Evolutionary conservation across 2,113 vertebrate genomes (phyloP), one percentile per base, ranked within the genome.

Genomic region (Trogon surrucura): DNA sequence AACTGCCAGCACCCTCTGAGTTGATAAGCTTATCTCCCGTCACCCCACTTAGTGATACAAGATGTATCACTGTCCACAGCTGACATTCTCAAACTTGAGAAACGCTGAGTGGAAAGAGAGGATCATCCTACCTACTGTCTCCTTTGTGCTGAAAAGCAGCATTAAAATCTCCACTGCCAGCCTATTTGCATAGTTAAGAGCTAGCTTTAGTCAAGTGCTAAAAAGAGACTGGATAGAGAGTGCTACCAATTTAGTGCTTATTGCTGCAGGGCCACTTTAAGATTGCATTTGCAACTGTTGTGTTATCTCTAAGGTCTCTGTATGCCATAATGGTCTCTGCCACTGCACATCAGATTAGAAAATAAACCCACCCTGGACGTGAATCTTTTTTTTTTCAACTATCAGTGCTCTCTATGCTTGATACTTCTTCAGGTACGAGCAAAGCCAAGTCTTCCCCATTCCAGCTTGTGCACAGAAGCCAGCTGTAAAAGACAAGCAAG

Each of bases 391-490:
- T 53, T 62, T 27, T 65, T 98, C 91, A 97, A 53, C 92, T 78
- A 13, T 96, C 94, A 27, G 17, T 4, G 4, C 95, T 88, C 21
- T 97, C 98, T 67, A 97, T 95, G 61, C 80, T 93, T 53, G 95
- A 88, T 26, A 97, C 96, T 80, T 98, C 98, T 80, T 98, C 98
- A 38, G 97, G 95, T 64, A 93, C 62, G 18, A 98, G 97, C 51
- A 95, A 65, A 44, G 85, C 82, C 57, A 96, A 95, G 91, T 97
- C 94, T 36, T 95, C 96, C n/a, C 91, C 85, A 2, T 88, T 93
- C 97, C 96, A 91, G 67, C 69, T 93, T 79, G 85, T 88, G 70
- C 87, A 97, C 75, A 95, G 95, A 87, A 96, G 92, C 90, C 96
- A 97, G 82, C 97, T 97, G 96, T 58, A 93, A 96, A 32, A 83